Evolutionary conservation across 2,113 vertebrate genomes (phyloP), one percentile per base, ranked within the genome.

Genomic region (Apodemus sylvaticus): DNA sequence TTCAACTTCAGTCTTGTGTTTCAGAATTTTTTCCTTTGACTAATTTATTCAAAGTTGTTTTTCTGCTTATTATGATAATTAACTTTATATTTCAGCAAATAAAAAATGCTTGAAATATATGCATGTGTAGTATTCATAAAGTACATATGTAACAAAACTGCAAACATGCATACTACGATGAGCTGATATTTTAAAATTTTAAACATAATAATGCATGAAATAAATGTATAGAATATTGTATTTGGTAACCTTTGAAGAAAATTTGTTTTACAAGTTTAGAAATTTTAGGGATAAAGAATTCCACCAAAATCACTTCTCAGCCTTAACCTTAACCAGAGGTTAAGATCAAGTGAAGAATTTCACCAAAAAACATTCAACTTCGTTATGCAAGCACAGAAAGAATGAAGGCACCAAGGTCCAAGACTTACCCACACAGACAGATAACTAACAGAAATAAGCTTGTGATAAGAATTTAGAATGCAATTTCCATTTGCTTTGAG

Each of bases 171-270:
- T 85, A 81, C 58, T 29, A 8, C 91, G 62, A 76, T 66, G 64
- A 7, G 48, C 39, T 88, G 13, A 85, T 90, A 8, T 31, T 71
- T 26, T 71, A 82, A 71, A 71, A 26, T 58, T 42, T 81, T 53
- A 64, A 93, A 48, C 71, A 1, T 29, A 86, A 85, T 29, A 78
- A 76, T 29, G 2, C 3, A 36, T 29, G n/a, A 39, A 78, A 74
- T 60, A 82, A 64, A 68, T 95, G 58, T n/a, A 95, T 1, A 73
- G 53, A 79, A 45, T 79, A 83, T 77, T 62, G 76, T n/a, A 87
- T 17, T 26, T 91, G 9, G 34, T 77, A 92, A 74, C 42, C 55
- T 94, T 53, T 90, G 64, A 9, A 78, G 34, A 96, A 92, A 94
- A 85, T 64, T 42, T 70, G 1, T 86, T 62, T 6, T 83, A 34